A percentile compares a stretch with the other conserved stretches of the same genome.
These are phyloP conservation scores for Dasypolia templi DNA, from an alignment of 2,888 invertebrate genomes.

Conservation along the genomic window DNA sequence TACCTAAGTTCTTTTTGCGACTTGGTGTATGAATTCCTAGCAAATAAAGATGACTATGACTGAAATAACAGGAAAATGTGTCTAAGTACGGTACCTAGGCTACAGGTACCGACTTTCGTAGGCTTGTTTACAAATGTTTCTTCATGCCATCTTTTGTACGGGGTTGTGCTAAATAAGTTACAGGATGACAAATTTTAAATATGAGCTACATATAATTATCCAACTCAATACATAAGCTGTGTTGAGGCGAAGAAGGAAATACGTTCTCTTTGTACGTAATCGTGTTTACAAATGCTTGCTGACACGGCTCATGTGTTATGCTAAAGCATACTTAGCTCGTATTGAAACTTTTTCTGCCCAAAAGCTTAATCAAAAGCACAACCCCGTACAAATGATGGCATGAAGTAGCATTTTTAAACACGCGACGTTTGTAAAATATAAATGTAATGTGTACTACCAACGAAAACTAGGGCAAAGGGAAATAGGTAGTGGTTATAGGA, in stretches of 20 bases:
- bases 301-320: background rate
- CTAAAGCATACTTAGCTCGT: background rate
- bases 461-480: background rate
- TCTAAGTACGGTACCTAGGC: background rate
- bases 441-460: background rate
- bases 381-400: background rate
- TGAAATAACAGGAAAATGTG: background rate
- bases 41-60: background rate
- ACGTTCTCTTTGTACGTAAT: background rate
- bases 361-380: background rate
- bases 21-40: background rate
- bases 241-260: background rate
- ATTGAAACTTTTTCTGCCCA: background rate
- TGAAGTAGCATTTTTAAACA: background rate
- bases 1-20: background rate
- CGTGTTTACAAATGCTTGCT: background rate
- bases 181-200: background rate
- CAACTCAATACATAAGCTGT: background rate
- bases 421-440: background rate
- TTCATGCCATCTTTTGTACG: background rate
- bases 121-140: background rate
- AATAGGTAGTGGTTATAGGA: conserved; percentile 4
- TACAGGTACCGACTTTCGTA: background rate
- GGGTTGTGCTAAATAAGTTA: background rate
- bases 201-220: background rate